Evolutionary conservation across 2,113 vertebrate species (phyloP).

Genomic region (Butastur rufipennis): DNA sequence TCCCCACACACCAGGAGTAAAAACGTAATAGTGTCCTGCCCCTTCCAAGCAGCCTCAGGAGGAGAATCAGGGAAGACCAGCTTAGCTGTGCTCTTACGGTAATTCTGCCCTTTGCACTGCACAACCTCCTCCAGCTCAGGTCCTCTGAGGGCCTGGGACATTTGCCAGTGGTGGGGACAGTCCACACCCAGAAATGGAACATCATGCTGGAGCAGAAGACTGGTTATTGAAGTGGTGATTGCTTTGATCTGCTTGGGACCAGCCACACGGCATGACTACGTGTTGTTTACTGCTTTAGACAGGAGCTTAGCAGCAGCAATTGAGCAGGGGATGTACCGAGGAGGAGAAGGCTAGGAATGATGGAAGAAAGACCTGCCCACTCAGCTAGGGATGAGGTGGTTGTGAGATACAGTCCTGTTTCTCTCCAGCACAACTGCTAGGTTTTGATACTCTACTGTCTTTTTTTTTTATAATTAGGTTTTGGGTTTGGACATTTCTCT

Average conservation of each 20-base stretch:
- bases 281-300: not conserved
- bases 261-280: fast-evolving
- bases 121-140: not conserved
- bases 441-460: not conserved
- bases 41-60: not conserved
- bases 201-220: not conserved
- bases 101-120: not conserved
- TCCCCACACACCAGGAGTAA: not conserved
- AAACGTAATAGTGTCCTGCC: not conserved
- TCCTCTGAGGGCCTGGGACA: not conserved
- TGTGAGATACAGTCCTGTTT: not conserved
- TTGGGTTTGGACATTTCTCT: not conserved
- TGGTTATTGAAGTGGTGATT: not conserved
- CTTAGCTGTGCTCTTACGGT: not conserved
- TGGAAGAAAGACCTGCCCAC: not conserved
- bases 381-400: not conserved
- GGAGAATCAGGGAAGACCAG: not conserved
- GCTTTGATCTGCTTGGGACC: not conserved
- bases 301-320: not conserved
- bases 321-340: not conserved
- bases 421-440: not conserved
- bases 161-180: not conserved
- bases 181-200: not conserved
- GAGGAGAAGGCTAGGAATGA: not conserved
- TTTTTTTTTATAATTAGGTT: not conserved